These are phyloP conservation scores for Zaprionus camerounensis DNA, from an alignment of 1,140 invertebrate species.

Conservation along the genomic window DNA sequence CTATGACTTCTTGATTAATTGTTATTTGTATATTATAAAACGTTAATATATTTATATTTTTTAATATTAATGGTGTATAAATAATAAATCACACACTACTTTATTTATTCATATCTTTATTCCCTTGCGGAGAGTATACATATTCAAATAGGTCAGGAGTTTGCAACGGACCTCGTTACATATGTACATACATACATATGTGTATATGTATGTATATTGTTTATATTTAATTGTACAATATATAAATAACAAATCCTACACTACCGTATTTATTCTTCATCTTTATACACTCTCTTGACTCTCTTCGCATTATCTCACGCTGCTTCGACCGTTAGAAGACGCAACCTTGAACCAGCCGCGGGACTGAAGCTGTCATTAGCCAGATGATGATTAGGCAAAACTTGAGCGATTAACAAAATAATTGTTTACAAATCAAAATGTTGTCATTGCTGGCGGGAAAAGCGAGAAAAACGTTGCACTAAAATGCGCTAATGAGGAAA, in stretches of 20 bases:
- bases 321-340: constrained; percentile 46
- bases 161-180: too few species aligned
- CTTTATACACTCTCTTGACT: not conserved
- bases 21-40: not conserved
- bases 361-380: constrained; percentile 44
- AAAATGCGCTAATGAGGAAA: constrained; percentile 62
- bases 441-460: constrained; percentile 15
- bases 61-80: not conserved
- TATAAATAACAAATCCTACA: not conserved
- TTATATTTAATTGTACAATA: not conserved
- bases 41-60: not conserved
- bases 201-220: not conserved
- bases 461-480: constrained; percentile 44
- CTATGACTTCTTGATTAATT: not conserved
- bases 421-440: constrained; percentile 53
- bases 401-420: constrained; percentile 46
- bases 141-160: too few species aligned
- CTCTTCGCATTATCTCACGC: constrained; percentile 33
- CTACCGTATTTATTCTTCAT: not conserved
- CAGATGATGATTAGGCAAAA: constrained; percentile 62
- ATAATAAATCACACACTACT: too few species aligned
- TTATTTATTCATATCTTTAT: not conserved
- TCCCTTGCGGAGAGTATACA: too few species aligned
- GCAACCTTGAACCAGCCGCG: constrained; percentile 61
- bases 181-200: too few species aligned